These are phyloP conservation scores for Tyto alba DNA, from an alignment of 2,113 vertebrate genomes.

Conservation along the genomic window DNA sequence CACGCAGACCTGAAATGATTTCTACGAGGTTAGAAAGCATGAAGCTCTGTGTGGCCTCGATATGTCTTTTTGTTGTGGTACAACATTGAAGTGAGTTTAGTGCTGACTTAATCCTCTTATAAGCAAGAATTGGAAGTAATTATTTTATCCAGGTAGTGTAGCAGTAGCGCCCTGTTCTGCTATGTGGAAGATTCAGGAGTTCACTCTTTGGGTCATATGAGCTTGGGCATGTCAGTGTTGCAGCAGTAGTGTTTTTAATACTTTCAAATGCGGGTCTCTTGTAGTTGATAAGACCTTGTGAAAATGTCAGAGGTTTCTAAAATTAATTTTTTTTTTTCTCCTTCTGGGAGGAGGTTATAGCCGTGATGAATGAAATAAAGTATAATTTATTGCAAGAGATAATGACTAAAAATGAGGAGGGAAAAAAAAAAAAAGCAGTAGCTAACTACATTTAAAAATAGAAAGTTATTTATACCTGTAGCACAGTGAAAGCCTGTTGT, in stretches of 20 bases:
- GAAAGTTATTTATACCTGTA: constrained; percentile 9
- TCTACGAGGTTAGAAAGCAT: background rate
- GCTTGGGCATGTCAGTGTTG: background rate
- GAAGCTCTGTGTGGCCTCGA: background rate
- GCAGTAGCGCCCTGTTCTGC: background rate
- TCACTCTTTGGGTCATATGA: rapidly evolving
- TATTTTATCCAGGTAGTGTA: background rate
- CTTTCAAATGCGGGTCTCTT: background rate
- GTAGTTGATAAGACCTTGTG: background rate
- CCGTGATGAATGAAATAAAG: background rate
- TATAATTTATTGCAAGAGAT: constrained; percentile 7
- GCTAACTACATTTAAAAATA: constrained; percentile 3
- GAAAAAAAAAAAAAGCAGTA: background rate
- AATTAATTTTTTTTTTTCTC: background rate
- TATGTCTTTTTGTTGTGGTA: background rate
- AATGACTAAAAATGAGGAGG: background rate
- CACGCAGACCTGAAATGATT: background rate
- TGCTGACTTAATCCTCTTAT: background rate
- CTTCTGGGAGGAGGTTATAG: background rate
- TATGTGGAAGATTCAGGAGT: background rate
- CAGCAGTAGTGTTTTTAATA: background rate
- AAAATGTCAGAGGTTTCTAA: background rate
- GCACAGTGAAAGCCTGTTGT: background rate
- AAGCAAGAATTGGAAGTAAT: background rate
- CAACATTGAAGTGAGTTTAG: background rate